phyloP scores from a whole-genome alignment of 2,113 vertebrate species.

The Ptilorrhoa leucosticta region DNA sequence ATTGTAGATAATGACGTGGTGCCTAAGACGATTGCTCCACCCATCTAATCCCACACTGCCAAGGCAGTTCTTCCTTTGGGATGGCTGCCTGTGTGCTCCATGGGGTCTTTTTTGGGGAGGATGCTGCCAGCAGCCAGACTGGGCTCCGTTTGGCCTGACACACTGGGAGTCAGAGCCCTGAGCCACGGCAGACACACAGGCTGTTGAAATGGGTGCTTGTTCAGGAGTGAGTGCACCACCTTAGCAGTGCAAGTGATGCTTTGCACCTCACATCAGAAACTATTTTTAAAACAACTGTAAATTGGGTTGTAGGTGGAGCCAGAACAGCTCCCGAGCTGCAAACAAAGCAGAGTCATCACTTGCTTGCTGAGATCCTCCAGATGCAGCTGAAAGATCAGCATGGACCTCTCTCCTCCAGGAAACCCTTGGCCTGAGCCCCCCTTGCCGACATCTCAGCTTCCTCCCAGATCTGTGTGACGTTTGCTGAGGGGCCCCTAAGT shows the following conservation, averaged over 20 bases:
- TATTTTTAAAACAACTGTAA: background rate
- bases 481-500: too few species aligned
- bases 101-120: background rate
- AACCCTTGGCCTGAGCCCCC: background rate
- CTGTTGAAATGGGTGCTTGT: accelerated
- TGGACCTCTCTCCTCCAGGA: accelerated
- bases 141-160: background rate
- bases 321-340: background rate
- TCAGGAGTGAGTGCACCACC: background rate
- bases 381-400: background rate
- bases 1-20: conserved; percentile 63
- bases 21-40: conserved; percentile 29
- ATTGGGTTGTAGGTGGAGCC: background rate
- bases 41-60: conserved; percentile 5
- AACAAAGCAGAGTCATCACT: background rate
- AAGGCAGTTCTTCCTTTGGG: background rate
- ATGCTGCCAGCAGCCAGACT: background rate
- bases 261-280: background rate
- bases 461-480: background rate
- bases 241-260: background rate
- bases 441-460: background rate
- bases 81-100: background rate
- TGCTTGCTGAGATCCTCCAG: background rate
- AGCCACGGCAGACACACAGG: background rate
- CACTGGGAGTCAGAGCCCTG: background rate